Conservation (phyloP, 2,113 vertebrate genomes). For the Tor tambroides region DNA sequence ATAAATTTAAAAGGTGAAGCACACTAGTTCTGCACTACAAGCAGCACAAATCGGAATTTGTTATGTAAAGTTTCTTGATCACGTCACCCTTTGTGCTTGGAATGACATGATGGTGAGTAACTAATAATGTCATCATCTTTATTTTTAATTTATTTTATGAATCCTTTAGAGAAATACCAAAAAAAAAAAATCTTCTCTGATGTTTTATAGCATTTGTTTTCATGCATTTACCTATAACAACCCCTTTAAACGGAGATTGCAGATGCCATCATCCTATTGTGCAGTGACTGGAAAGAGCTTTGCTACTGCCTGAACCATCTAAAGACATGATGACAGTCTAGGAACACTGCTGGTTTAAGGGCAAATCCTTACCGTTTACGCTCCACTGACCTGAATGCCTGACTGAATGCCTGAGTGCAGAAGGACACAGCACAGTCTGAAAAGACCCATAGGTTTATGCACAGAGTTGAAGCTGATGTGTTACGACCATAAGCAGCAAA, state of each 20-base stretch:
- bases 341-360: conserved; percentile 60
- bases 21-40: not conserved
- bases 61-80: not conserved
- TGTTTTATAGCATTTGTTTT: not conserved
- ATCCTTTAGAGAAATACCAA: not conserved
- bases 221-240: not conserved
- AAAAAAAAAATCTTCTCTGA: not conserved
- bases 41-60: not conserved
- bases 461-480: not conserved
- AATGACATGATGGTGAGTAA: not conserved
- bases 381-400: conserved; percentile 50
- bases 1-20: not conserved
- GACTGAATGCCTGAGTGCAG: not conserved
- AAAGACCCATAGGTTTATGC: not conserved
- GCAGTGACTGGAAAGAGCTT: conserved; percentile 1
- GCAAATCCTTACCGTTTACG: conserved; percentile 65
- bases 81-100: not conserved
- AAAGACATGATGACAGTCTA: conserved; percentile 11
- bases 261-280: conserved; percentile 1
- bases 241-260: not conserved
- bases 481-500: not conserved
- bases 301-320: not conserved
- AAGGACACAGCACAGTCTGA: conserved; percentile 14
- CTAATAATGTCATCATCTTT: not conserved
- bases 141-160: not conserved